Evolutionary conservation across 2,888 invertebrate species (phyloP).

Genomic region (Yponomeuta plumbellus): DNA sequence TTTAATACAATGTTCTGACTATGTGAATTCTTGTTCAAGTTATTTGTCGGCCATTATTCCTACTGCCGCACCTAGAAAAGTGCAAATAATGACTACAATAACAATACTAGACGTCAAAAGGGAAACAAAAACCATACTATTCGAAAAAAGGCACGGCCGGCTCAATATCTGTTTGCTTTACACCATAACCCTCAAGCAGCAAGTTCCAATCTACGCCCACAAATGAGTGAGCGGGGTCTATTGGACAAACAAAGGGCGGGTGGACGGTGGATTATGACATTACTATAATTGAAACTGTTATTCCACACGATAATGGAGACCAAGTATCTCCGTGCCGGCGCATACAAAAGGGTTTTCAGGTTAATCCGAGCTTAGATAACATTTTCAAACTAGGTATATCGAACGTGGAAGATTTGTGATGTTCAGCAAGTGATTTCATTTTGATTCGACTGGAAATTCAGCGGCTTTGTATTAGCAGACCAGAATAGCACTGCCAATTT

Average conservation of each 20-base stretch:
- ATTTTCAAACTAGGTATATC: background rate
- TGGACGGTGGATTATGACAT: constrained; percentile 55
- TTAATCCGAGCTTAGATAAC: background rate
- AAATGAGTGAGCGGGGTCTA: constrained; percentile 4
- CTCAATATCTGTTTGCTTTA: background rate
- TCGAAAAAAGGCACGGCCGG: background rate
- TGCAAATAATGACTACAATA: background rate
- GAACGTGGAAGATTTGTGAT: background rate
- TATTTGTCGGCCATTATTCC: too few species aligned
- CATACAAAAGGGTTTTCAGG: constrained; percentile 27
- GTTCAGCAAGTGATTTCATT: background rate
- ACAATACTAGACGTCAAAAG: background rate
- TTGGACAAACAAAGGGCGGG: constrained; percentile 42
- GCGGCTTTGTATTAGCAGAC: too few species aligned
- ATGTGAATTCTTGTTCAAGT: too few species aligned
- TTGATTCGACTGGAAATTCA: background rate
- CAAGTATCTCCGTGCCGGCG: constrained; percentile 49
- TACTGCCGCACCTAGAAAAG: background rate
- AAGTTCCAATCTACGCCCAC: background rate
- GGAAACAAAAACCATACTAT: background rate
- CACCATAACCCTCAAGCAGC: background rate
- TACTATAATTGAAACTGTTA: constrained; percentile 65
- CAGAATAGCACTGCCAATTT: too few species aligned
- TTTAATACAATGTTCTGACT: too few species aligned
- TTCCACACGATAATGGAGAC: constrained; percentile 41